Conservation (phyloP, 1,140 invertebrate genomes). For the Pararge aegeria region DNA sequence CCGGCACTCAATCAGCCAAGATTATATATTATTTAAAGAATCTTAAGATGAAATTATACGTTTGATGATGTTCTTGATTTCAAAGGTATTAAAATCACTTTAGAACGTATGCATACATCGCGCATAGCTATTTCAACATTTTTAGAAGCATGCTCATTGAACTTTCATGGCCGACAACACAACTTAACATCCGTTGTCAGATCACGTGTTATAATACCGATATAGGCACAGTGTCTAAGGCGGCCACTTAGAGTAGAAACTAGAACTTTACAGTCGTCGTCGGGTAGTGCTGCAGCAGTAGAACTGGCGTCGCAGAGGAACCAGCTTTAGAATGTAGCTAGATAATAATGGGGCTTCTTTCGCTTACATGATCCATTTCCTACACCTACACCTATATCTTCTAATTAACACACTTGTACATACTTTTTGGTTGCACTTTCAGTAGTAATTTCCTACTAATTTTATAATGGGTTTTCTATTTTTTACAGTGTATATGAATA, state of each 20-base stretch:
- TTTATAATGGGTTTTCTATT: not conserved
- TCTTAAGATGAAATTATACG: no score
- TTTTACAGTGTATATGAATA: not conserved
- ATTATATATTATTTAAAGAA: no score
- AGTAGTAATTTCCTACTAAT: not conserved
- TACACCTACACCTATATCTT: not conserved
- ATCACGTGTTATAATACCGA: not conserved
- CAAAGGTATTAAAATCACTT: no score
- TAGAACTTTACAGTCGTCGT: not conserved
- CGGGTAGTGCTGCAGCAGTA: not conserved
- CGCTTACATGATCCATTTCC: not conserved
- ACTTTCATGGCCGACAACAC: no score
- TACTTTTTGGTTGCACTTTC: not conserved
- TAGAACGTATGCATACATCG: no score
- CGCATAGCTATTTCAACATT: no score
- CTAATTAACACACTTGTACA: not conserved
- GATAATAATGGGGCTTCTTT: not conserved
- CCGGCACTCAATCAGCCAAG: no score
- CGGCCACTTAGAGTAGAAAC: not conserved
- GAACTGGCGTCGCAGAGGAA: not conserved
- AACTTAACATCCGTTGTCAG: no score
- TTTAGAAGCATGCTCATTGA: no score
- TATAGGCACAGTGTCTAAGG: not conserved
- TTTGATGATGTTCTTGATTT: no score
- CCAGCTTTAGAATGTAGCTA: not conserved